Base-by-base conservation (phyloP, 2,888 invertebrate species). In the Mechanitis messenoides region DNA sequence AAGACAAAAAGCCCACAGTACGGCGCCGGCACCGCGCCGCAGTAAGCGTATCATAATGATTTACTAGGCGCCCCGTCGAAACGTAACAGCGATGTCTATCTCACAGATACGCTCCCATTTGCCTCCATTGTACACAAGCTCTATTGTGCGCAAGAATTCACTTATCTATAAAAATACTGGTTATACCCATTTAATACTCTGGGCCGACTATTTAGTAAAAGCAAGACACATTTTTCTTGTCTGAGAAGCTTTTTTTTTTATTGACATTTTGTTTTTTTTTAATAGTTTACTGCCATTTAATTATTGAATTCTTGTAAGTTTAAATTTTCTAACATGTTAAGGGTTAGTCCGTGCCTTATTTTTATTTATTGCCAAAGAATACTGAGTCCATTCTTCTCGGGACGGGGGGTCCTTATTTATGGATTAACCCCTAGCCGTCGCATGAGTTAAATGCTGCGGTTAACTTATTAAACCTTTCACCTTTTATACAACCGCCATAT, bases 401-500 rank as follows among this genome's bases (percentile, higher is more conserved):
- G 62, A 63, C 68, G 70, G 68, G 70, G 67, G 69, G 71, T 70
- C 71, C 64, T n/a, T 58, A 68, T 70, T 67, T 71, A 69, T 68
- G 20, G 62, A 60, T 65, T 66, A 66, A 59, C 72, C 70, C 69
- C 57, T 63, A 56, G 62, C 45, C 55, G 28, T 45, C 42, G 54
- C 46, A 20, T 6, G 20, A 55, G 66, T 67, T 73, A 77, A 77
- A 74, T 77, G 75, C 72, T 67, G 50, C 56, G 57, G 66, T 71
- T 72, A 71, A 69, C 71, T 69, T 70, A 61, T 65, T 56, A 20
- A 59, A 31, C 28, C 4, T 45, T 33, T 28, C 3, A 3, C 42
- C 11, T 7, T 9, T 42, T 42, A 42, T 9, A 9, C 1, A 42
- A 42, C 9, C 42, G 35, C 4, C 35, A 3, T 35, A 6, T 35